Evolutionary conservation across 2,113 vertebrate species (phyloP).

Genomic region (Malurus alboscapulatus): DNA sequence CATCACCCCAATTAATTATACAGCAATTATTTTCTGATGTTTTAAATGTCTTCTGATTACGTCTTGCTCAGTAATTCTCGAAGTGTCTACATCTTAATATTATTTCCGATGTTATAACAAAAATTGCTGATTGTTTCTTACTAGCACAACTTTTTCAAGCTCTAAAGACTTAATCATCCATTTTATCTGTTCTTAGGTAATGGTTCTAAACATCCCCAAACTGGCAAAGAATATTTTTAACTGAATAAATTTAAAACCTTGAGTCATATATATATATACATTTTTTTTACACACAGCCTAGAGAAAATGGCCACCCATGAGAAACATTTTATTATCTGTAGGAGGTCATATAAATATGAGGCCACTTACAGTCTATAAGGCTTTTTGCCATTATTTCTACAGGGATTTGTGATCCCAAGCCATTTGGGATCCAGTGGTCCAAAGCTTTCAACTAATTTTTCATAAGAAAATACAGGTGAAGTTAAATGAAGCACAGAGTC

Average conservation of each 20-base stretch:
- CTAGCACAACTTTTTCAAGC: conserved; percentile 16
- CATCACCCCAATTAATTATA: conserved; percentile 62
- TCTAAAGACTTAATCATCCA: conserved; percentile 14
- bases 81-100: conserved; percentile 50
- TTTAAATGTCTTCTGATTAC: conserved; percentile 67
- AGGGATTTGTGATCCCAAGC: neutral
- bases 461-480: neutral
- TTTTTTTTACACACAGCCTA: neutral
- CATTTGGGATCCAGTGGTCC: neutral
- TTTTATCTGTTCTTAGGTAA: conserved; percentile 4
- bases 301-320: neutral
- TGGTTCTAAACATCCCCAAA: neutral
- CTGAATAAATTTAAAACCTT: neutral
- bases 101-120: conserved; percentile 59
- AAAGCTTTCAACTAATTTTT: neutral
- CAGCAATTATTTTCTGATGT: conserved; percentile 66
- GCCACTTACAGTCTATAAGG: neutral
- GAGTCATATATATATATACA: neutral
- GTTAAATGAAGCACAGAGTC: neutral
- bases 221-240: neutral
- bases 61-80: conserved; percentile 61
- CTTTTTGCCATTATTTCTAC: neutral
- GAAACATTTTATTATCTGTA: neutral
- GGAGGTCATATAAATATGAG: neutral
- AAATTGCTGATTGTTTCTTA: conserved; percentile 62